These are phyloP conservation scores for Papilio polytes DNA, from an alignment of 1,140 invertebrate species.

Conservation along the genomic window DNA sequence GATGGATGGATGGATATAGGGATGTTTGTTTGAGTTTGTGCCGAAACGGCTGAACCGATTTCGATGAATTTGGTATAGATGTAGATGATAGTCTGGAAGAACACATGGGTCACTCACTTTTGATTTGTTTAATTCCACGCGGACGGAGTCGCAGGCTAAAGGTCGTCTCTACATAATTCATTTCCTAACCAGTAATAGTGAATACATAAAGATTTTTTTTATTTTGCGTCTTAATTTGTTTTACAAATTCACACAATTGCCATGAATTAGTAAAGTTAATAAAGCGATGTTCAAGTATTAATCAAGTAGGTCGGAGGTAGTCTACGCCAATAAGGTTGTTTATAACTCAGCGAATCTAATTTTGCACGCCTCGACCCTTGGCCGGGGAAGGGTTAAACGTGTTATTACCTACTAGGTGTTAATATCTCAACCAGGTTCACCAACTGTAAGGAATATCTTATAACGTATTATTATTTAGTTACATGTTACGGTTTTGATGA, in stretches of 20 bases:
- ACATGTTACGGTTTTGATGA: background rate
- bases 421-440: conserved; percentile 56
- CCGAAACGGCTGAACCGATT: no score
- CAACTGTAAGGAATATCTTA: conserved; percentile 22
- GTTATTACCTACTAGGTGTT: conserved; percentile 60
- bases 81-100: no score
- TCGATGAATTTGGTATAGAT: no score
- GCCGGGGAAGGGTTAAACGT: conserved; percentile 64
- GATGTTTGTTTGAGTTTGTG: no score
- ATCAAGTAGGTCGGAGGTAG: conserved; percentile 63
- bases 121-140: no score
- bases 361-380: conserved; percentile 59
- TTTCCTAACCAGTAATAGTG: no score
- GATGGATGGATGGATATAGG: no score
- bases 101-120: no score
- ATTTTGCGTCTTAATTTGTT: background rate
- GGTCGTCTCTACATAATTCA: no score
- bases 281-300: conserved; percentile 55
- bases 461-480: conserved; percentile 25
- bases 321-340: conserved; percentile 71
- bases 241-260: background rate
- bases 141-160: no score
- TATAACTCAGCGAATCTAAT: conserved; percentile 77
- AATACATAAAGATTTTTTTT: background rate
- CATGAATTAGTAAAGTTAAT: conserved; percentile 28